These are phyloP conservation scores for Lutjanus argentimaculatus DNA, from an alignment of 2,797 vertebrate genomes.

Conservation along the genomic window DNA sequence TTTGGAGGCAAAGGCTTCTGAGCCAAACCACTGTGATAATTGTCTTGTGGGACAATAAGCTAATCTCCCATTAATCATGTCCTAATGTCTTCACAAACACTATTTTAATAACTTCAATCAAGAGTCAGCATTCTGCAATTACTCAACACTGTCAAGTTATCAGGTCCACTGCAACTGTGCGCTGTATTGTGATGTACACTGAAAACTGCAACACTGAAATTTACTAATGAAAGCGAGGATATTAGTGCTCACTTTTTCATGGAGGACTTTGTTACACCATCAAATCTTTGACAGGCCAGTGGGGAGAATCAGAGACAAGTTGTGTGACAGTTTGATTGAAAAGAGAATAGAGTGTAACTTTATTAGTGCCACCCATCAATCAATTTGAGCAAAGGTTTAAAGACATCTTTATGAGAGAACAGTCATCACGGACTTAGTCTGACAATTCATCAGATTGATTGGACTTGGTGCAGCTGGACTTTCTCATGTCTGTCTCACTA, in stretches of 20 bases:
- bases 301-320: constrained; percentile 47
- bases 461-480: constrained; percentile 10
- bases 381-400: constrained; percentile 52
- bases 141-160: not conserved
- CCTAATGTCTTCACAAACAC: not conserved
- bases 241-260: constrained; percentile 16
- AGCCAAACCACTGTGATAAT: constrained; percentile 7
- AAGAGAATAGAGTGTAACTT: constrained; percentile 54
- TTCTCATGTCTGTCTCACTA: constrained; percentile 9
- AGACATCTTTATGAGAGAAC: constrained; percentile 55
- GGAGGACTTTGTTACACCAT: constrained; percentile 30
- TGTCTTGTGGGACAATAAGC: not conserved
- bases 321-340: constrained; percentile 61
- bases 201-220: not conserved
- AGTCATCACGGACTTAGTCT: constrained; percentile 29
- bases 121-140: not conserved
- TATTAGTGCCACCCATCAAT: constrained; percentile 65
- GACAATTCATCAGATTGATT: constrained; percentile 38
- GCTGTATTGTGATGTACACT: not conserved
- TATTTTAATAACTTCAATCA: constrained; percentile 6
- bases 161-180: not conserved
- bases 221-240: not conserved
- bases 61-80: not conserved
- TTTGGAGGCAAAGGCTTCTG: not conserved
- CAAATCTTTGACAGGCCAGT: constrained; percentile 44